Percentiles rank a stretch among this genome's conserved stretches.
Conservation (phyloP, 1,140 invertebrate species). For the Eubasilissa regina region DNA sequence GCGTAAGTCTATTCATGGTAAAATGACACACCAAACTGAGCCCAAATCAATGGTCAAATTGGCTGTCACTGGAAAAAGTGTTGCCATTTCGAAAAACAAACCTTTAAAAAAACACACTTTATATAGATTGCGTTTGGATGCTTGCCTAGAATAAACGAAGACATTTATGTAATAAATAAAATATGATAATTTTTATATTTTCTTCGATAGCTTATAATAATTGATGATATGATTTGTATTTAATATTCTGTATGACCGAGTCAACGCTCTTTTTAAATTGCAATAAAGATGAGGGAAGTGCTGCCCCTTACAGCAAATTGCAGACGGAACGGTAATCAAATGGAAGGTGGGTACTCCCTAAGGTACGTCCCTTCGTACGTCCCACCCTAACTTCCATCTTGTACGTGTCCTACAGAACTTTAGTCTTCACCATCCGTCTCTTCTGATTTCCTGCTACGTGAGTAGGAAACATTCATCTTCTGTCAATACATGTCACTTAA, state of each 20-base stretch:
- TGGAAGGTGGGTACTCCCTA: conserved; percentile 54
- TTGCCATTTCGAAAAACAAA: no score
- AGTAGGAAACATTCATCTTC: conserved; percentile 42
- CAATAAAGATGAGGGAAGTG: conserved; percentile 52
- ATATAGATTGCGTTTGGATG: no score
- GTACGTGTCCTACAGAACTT: conserved; percentile 40
- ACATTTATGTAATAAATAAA: no score
- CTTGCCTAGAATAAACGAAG: no score
- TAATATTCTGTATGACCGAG: not conserved
- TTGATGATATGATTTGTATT: not conserved
- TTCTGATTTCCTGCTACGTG: conserved; percentile 36
- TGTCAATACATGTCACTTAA: conserved; percentile 39
- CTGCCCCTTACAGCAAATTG: conserved; percentile 50
- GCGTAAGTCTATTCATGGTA: no score
- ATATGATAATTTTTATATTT: no score
- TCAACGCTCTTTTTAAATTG: conserved; percentile 47
- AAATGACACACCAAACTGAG: no score
- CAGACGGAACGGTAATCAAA: conserved; percentile 60
- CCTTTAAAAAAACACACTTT: no score
- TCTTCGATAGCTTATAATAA: not conserved
- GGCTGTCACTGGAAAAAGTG: no score
- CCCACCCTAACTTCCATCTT: conserved; percentile 30
- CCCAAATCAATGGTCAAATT: no score
- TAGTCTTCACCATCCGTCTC: conserved; percentile 19
- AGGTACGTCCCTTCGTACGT: conserved; percentile 42